phyloP scores from a whole-genome alignment of 1,140 invertebrate species.

The Cylas formicarius region DNA sequence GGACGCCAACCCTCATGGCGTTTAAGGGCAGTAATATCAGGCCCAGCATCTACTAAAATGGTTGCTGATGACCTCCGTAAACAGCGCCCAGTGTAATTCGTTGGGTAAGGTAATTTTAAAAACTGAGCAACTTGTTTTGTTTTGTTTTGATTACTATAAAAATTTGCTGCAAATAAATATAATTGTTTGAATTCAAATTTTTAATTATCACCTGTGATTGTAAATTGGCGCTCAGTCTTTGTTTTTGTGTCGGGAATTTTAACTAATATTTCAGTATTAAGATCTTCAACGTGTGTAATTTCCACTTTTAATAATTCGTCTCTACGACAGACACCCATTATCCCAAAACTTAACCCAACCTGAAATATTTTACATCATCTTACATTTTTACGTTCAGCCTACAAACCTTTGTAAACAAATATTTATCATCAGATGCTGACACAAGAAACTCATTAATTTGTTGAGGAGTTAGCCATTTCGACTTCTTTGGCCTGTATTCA shows the following conservation, averaged over 20 bases:
- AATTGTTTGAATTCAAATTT: background rate
- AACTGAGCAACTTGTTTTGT: conserved; percentile 13
- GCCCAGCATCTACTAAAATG: conserved; percentile 13
- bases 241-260: conserved; percentile 12
- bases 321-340: conserved; percentile 3
- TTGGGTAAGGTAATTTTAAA: conserved; percentile 10
- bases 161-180: no score
- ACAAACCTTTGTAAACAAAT: conserved; percentile 9
- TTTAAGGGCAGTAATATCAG: conserved; percentile 13
- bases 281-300: conserved; percentile 12
- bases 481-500: conserved; percentile 11
- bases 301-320: conserved; percentile 9
- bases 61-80: conserved; percentile 17
- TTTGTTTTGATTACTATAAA: background rate
- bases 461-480: conserved; percentile 1
- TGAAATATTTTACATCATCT: background rate
- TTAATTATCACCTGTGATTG: conserved; percentile 1
- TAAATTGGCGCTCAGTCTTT: conserved; percentile 2
- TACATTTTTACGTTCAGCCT: background rate
- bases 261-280: background rate
- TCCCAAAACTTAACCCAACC: conserved; percentile 7
- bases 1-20: conserved; percentile 10
- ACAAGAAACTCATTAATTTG: conserved; percentile 8
- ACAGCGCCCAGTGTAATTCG: conserved; percentile 8
- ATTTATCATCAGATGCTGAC: conserved; percentile 8